phyloP scores from a whole-genome alignment of 2,888 invertebrate species.

The Drosophila anomalata region DNA sequence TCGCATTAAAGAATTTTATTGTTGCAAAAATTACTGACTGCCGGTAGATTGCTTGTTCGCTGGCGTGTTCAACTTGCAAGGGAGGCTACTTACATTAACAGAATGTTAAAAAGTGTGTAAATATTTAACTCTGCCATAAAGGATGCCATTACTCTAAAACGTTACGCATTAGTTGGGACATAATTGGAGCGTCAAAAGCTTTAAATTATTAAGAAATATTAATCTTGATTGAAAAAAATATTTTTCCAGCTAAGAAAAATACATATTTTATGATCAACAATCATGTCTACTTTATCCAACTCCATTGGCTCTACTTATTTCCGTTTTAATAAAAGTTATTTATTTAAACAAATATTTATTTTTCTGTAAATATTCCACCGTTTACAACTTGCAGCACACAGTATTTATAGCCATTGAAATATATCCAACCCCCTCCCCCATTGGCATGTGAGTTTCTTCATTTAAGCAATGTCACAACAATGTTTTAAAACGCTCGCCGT shows the following conservation, averaged over 20 bases:
- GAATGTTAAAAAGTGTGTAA: conserved; percentile 47
- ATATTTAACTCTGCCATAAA: conserved; percentile 18
- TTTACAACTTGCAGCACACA: not conserved
- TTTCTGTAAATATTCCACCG: not conserved
- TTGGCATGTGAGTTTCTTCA: conserved; percentile 7
- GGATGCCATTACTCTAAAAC: conserved; percentile 31
- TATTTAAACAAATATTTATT: not conserved
- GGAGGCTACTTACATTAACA: conserved; percentile 64
- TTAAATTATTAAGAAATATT: not conserved
- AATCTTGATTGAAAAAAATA: not conserved
- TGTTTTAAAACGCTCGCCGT: conserved; percentile 54
- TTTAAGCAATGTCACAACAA: conserved; percentile 43
- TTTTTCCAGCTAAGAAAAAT: not conserved
- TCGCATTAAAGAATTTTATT: conserved; percentile 62
- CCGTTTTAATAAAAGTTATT: not conserved
- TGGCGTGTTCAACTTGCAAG: conserved; percentile 53
- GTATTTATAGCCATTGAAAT: not conserved
- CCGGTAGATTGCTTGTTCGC: conserved; percentile 49
- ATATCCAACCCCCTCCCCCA: not conserved
- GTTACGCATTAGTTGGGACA: not conserved
- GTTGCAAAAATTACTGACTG: conserved; percentile 16
- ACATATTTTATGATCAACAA: not conserved
- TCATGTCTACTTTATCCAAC: not conserved
- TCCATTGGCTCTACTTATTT: not conserved
- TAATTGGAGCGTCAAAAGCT: not conserved